Conservation (phyloP, 2,888 invertebrate species). For the Drosophila vallismaia region DNA sequence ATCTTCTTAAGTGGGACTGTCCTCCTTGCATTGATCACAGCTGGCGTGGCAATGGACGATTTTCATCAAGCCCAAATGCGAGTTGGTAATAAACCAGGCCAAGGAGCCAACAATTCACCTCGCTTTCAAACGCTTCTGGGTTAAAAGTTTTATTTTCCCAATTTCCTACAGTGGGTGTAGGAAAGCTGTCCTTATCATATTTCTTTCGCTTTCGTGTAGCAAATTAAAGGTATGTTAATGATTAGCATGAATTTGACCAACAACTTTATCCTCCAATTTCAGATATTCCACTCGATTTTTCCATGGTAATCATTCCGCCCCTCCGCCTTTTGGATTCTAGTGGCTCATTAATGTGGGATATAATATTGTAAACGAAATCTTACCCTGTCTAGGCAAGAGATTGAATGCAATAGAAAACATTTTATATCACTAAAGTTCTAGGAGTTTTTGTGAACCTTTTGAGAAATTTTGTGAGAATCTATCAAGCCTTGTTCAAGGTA, state of each 20-base stretch:
- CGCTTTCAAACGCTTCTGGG: slow-evolving; percentile 3
- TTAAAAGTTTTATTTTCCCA: slow-evolving; percentile 2
- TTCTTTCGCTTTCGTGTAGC: slow-evolving; percentile 1
- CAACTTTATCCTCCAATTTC: slow-evolving; percentile 12
- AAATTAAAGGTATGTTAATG: slow-evolving; percentile 29
- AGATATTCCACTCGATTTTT: slow-evolving; percentile 5
- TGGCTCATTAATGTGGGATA: slow-evolving; percentile 8
- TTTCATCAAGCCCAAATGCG: slow-evolving; percentile 31
- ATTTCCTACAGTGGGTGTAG: too few relatives aligned
- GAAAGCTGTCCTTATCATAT: slow-evolving; percentile 4
- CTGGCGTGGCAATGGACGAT: slow-evolving; percentile 22
- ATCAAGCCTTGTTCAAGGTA: neutral
- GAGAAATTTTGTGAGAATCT: neutral
- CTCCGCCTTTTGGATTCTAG: slow-evolving; percentile 6
- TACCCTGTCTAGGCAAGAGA: neutral
- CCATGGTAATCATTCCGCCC: slow-evolving; percentile 26
- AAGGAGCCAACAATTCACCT: slow-evolving; percentile 36
- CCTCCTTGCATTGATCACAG: slow-evolving; percentile 28
- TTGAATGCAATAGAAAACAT: neutral
- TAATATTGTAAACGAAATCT: neutral
- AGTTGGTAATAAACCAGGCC: slow-evolving; percentile 50
- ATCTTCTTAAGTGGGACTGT: slow-evolving; percentile 67
- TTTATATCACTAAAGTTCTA: too few relatives aligned
- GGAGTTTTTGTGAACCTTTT: too few relatives aligned
- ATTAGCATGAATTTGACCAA: slow-evolving; percentile 15